These are phyloP conservation scores for Hydraecia micacea DNA, from an alignment of 2,888 invertebrate genomes.

Conservation along the genomic window DNA sequence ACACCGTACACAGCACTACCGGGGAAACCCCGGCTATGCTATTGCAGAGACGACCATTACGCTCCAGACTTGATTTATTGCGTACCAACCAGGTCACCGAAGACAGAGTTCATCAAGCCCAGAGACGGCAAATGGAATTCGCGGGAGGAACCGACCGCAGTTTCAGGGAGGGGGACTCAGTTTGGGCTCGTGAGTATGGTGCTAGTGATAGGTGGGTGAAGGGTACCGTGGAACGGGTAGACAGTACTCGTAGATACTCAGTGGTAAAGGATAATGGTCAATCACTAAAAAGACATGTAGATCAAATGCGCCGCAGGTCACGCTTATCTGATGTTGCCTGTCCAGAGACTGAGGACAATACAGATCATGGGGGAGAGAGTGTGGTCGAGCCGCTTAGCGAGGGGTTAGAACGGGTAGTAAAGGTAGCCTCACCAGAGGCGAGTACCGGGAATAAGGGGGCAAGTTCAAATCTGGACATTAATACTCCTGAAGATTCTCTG, in stretches of 20 bases:
- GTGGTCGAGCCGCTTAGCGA: too few species aligned
- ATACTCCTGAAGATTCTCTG: too few species aligned
- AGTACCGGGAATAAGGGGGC: too few species aligned
- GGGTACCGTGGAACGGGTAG: background rate
- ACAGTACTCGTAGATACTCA: conserved; percentile 6
- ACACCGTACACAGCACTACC: background rate
- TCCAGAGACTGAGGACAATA: too few species aligned
- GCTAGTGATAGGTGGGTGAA: too few species aligned
- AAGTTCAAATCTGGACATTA: too few species aligned
- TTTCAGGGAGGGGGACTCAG: too few species aligned
- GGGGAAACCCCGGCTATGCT: background rate
- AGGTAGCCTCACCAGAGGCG: too few species aligned
- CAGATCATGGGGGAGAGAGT: too few species aligned
- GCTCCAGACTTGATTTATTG: conserved; percentile 8
- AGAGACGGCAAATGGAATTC: conserved; percentile 2
- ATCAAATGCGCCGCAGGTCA: background rate
- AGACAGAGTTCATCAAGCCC: conserved; percentile 1
- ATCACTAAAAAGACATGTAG: conserved; percentile 5
- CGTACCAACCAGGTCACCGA: background rate
- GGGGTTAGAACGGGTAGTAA: too few species aligned
- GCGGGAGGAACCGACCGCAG: background rate
- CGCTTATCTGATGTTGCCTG: too few species aligned
- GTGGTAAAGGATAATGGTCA: conserved; percentile 5
- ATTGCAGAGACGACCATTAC: conserved; percentile 1
- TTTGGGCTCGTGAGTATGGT: too few species aligned